Evolutionary conservation across 2,888 invertebrate species (phyloP).

Genomic region (Andrena praecox): DNA sequence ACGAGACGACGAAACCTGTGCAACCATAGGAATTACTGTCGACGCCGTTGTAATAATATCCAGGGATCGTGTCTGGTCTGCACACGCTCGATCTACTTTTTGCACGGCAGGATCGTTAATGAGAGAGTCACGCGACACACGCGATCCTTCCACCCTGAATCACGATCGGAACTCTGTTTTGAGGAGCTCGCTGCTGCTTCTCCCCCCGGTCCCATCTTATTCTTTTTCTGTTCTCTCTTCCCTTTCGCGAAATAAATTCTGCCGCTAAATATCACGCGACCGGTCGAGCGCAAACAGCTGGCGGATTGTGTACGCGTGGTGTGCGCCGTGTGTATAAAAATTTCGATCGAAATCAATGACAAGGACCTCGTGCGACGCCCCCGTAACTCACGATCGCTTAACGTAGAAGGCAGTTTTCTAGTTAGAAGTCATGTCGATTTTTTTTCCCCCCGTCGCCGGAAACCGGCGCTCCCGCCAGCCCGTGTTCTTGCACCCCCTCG

Average conservation of each 20-base stretch:
- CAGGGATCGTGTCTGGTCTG: constrained; percentile 54
- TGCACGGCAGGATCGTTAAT: constrained; percentile 58
- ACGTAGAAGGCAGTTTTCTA: not conserved
- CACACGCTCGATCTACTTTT: constrained; percentile 58
- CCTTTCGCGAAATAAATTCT: not conserved
- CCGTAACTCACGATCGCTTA: not conserved
- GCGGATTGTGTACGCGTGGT: too few relatives aligned
- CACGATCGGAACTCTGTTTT: constrained; percentile 46
- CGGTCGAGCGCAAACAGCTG: too few relatives aligned
- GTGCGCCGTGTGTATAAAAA: too few relatives aligned
- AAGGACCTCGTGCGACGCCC: not conserved
- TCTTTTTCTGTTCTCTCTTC: not conserved
- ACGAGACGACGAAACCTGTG: constrained; percentile 37
- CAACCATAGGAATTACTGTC: constrained; percentile 57
- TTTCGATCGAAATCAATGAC: too few relatives aligned
- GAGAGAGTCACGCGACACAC: constrained; percentile 69
- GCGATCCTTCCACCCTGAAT: constrained; percentile 55
- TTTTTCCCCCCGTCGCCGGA: not conserved
- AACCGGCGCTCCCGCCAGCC: not conserved
- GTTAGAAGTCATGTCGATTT: not conserved
- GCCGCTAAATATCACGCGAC: too few relatives aligned
- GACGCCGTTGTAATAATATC: constrained; percentile 63
- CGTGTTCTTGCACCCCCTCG: constrained; percentile 7
- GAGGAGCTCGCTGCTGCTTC: constrained; percentile 20
- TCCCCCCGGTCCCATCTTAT: not conserved